Conservation (phyloP, 2,888 invertebrate species). For the Timema podura region DNA sequence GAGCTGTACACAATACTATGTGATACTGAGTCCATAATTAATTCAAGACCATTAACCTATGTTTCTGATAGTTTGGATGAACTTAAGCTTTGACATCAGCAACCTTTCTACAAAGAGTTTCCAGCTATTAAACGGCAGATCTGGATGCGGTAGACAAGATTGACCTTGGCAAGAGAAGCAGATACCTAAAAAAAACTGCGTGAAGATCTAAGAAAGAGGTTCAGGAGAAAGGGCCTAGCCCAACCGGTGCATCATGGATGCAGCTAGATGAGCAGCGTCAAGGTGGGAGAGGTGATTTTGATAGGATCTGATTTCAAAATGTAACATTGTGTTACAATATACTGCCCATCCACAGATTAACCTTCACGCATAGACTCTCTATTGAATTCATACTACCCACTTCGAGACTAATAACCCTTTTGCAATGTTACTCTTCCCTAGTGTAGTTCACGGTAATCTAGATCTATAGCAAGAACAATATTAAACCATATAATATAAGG, state of each 20-base stretch:
- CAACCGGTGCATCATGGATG: neutral
- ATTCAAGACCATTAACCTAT: slow-evolving; percentile 1
- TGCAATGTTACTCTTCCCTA: too few relatives aligned
- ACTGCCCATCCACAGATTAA: too few relatives aligned
- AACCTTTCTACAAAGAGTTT: neutral
- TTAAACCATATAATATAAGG: too few relatives aligned
- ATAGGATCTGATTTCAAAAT: neutral
- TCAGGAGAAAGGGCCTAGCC: neutral
- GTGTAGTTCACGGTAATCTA: too few relatives aligned
- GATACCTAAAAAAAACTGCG: too few relatives aligned
- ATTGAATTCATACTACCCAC: too few relatives aligned
- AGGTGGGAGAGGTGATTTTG: neutral
- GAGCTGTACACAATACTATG: neutral
- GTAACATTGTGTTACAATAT: too few relatives aligned
- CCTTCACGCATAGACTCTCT: too few relatives aligned
- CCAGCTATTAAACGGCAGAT: neutral
- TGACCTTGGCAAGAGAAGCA: neutral
- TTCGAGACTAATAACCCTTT: too few relatives aligned
- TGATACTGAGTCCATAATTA: neutral
- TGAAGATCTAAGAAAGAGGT: neutral
- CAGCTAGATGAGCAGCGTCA: neutral
- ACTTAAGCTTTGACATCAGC: neutral
- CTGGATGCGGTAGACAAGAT: neutral
- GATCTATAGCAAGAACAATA: too few relatives aligned
- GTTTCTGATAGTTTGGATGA: neutral